A percentile compares a stretch with the other conserved stretches of the same genome.
Conservation (phyloP, 2,888 invertebrate species). For the Baronia brevicornis region DNA sequence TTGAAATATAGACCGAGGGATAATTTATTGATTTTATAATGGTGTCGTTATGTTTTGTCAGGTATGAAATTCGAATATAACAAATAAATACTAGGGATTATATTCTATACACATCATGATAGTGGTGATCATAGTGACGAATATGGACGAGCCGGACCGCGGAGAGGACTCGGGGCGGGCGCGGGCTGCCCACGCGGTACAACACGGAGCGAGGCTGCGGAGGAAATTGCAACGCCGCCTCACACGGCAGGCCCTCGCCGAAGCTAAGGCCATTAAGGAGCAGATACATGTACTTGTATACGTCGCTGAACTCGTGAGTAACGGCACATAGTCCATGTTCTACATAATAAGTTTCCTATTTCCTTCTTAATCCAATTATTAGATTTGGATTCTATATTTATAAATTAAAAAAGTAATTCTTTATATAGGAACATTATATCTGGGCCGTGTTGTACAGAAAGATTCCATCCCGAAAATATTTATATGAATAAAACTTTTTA, state of each 20-base stretch:
- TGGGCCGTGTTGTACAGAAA: no score
- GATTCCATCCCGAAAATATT: no score
- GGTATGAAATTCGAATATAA: not conserved
- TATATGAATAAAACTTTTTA: no score
- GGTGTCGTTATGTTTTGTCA: not conserved
- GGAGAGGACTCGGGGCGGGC: constrained; percentile 55
- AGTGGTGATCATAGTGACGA: constrained; percentile 68
- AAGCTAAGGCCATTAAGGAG: constrained; percentile 86
- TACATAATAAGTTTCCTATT: not conserved
- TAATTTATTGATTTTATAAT: no score
- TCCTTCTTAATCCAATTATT: no score
- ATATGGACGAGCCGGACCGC: constrained; percentile 43
- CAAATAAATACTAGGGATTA: constrained; percentile 5
- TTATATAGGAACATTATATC: no score
- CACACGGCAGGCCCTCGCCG: constrained; percentile 85
- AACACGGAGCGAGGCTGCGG: constrained; percentile 85
- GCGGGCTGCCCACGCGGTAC: constrained; percentile 83
- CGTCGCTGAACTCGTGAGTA: constrained; percentile 84
- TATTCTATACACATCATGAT: constrained; percentile 25
- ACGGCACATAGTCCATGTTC: not conserved
- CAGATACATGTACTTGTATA: constrained; percentile 87
- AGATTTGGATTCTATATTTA: no score
- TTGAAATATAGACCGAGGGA: no score
- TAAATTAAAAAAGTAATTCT: no score
- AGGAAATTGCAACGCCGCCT: constrained; percentile 85